These are phyloP conservation scores for Odontocolon sp. DNA, from an alignment of 2,888 invertebrate species.

Conservation along the genomic window DNA sequence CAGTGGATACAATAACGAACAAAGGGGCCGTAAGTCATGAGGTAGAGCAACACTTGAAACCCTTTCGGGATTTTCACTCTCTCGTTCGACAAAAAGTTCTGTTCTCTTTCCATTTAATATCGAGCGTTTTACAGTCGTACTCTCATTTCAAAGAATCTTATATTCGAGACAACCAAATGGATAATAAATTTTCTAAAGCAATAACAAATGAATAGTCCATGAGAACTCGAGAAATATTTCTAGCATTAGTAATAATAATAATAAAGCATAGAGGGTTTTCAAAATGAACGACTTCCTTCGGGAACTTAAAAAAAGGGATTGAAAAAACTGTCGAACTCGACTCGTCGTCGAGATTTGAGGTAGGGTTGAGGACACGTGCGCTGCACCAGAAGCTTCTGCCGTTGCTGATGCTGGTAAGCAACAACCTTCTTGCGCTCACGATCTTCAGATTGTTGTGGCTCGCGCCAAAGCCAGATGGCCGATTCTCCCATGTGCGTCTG, in stretches of 20 bases:
- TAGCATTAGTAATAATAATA: background rate
- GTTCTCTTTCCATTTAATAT: background rate
- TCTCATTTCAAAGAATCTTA: background rate
- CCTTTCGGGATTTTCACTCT: background rate
- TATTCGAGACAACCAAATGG: background rate
- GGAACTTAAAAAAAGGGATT: background rate
- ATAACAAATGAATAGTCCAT: background rate
- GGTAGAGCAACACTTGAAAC: constrained; percentile 34
- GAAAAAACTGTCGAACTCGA: constrained; percentile 6
- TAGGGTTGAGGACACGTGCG: constrained; percentile 48
- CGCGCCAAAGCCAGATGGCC: constrained; percentile 64
- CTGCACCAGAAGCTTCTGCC: constrained; percentile 43
- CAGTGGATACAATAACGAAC: constrained; percentile 24
- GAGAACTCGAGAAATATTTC: background rate
- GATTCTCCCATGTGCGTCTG: constrained; percentile 33
- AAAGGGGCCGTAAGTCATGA: constrained; percentile 55
- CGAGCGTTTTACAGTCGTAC: background rate
- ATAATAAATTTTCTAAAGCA: background rate
- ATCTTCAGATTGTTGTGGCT: constrained; percentile 61
- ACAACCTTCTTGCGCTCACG: background rate
- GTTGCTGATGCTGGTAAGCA: constrained; percentile 18
- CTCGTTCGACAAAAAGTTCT: background rate
- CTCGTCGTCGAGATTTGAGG: constrained; percentile 35
- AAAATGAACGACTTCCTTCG: constrained; percentile 33
- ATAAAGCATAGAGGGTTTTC: background rate